Evolutionary conservation across 2,888 invertebrate genomes (phyloP).

Genomic region (Andrena trimmerana): DNA sequence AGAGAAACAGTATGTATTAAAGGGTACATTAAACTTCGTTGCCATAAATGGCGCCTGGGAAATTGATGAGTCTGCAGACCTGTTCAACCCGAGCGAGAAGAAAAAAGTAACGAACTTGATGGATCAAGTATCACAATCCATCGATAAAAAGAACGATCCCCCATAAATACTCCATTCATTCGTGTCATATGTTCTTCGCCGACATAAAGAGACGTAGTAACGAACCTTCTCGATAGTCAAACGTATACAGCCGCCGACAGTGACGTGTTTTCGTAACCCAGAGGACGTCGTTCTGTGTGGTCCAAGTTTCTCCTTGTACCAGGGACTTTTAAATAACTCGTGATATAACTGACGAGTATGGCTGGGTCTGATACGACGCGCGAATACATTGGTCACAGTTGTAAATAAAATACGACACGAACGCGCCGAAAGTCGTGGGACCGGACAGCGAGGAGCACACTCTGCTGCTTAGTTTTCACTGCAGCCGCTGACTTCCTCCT

Average conservation of each 20-base stretch:
- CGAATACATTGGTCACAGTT: constrained; percentile 13
- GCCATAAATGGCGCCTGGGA: constrained; percentile 6
- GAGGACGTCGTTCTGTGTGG: neutral
- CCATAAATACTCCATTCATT: neutral
- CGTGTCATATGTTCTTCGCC: neutral
- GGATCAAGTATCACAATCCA: neutral
- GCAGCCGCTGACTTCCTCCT: constrained; percentile 30
- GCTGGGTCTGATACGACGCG: too few species aligned
- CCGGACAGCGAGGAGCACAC: constrained; percentile 17
- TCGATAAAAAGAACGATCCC: neutral
- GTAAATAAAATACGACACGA: constrained; percentile 1
- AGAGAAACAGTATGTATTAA: constrained; percentile 47
- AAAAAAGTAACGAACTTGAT: constrained; percentile 5
- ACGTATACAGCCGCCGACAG: too few species aligned
- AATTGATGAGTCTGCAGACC: constrained; percentile 12
- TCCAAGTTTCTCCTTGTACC: too few species aligned
- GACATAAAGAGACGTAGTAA: constrained; percentile 2
- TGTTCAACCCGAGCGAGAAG: neutral
- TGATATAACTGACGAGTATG: too few species aligned
- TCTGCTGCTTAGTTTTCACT: constrained; percentile 43
- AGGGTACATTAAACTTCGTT: constrained; percentile 24
- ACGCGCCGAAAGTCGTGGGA: constrained; percentile 17
- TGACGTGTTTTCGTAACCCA: neutral
- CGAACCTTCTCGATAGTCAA: neutral
- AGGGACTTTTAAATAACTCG: too few species aligned